phyloP scores from a whole-genome alignment of 37 sponge, comb jelly and placozoan species.

The Chondrosia reniformis region DNA sequence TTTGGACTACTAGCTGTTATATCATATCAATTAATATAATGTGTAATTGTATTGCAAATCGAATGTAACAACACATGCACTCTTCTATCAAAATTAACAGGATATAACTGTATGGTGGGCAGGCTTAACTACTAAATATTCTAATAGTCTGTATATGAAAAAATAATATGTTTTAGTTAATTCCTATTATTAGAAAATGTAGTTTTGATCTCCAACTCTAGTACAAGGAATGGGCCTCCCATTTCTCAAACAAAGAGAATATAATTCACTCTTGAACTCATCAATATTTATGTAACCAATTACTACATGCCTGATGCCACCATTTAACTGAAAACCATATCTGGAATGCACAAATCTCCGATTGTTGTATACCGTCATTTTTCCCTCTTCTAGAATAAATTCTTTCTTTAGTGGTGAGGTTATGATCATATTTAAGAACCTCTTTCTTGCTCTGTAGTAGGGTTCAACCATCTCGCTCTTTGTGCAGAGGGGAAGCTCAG shows the following conservation, averaged over 20 bases:
- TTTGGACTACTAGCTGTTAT: too few species aligned
- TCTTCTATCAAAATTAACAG: too few species aligned
- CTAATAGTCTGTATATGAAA: too few species aligned
- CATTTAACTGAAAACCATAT: neutral
- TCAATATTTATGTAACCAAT: constrained; percentile 6
- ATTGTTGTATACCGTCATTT: neutral
- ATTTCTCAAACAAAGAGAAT: neutral
- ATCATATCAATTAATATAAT: too few species aligned
- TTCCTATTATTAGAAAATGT: too few species aligned
- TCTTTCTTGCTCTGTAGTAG: constrained; percentile 3
- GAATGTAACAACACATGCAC: too few species aligned
- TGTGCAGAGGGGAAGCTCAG: neutral
- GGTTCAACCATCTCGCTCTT: neutral
- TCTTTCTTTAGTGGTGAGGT: neutral
- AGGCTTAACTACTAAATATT: too few species aligned
- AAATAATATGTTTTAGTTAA: too few species aligned
- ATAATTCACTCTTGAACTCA: constrained; percentile 6
- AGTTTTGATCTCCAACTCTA: constrained; percentile 4
- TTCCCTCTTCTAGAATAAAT: neutral
- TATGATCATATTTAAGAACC: neutral
- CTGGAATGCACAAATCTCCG: neutral
- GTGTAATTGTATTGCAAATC: too few species aligned
- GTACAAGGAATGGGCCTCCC: neutral
- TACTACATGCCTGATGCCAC: constrained; percentile 6
- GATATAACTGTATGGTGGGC: too few species aligned